Base-by-base conservation (phyloP, 2,888 invertebrate species). In the Epiblema foenella region DNA sequence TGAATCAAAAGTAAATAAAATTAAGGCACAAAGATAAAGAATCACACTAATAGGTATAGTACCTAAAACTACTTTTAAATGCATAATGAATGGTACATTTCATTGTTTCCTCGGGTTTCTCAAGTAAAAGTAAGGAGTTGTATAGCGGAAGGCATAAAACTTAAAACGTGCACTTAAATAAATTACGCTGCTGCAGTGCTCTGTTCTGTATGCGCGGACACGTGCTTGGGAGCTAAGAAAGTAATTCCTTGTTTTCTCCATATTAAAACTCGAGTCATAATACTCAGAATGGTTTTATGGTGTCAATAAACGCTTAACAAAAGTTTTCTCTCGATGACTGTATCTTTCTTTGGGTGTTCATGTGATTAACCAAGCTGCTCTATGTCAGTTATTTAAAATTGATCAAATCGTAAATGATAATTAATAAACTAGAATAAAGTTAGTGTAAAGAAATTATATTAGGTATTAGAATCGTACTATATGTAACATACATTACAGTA, bases 161-260 rank as follows among this genome's bases (percentile, higher is more conserved):
- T 54, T 52, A 11, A 51, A 24, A 54, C 39, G 64, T 37, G 52
- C 37, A 64, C 54, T 54, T 64, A 54, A 64, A 64, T 54, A 64
- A 54, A 64, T 64, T 39, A 52, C 52, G n/a, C 20, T n/a, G 52
- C 39, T 37, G 51, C 63, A 37, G 15, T 39, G 39, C 18, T 18
- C 9, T 39, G 39, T 15, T 54, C 52, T n/a, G 39, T 64, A 54
- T 64, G 51, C 57, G 58, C 62, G 57, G 56, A 33, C 70, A 64
- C 62, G 63, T 33, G 62, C 60, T 75, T 67, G 74, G 75, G 74
- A 77, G 75, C 68, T 75, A 72, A 64, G 66, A 74, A 68, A 77
- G 77, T 75, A 65, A 76, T 77, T 76, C 73, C 75, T 75, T 71
- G 75, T 76, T 78, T 78, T 77, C 75, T 72, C 77, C 76, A 66